A percentile compares a stretch with the other conserved stretches of the same genome.
These are phyloP conservation scores for Oreohelix idahoensis DNA, from an alignment of 1,140 invertebrate genomes.

Conservation along the genomic window DNA sequence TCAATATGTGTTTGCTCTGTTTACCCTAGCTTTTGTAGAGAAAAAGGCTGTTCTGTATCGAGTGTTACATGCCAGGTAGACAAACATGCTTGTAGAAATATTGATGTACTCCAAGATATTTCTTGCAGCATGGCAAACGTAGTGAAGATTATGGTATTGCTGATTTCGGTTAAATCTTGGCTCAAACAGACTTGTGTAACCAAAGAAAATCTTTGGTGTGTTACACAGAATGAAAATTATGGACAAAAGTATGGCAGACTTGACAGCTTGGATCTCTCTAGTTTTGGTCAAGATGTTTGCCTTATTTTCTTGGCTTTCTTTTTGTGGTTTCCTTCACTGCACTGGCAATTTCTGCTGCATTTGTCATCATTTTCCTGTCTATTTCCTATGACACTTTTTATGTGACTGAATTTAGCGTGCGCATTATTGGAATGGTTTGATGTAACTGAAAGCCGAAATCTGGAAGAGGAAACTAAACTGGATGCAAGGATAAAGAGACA, in stretches of 20 bases:
- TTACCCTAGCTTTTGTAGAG: too few species aligned
- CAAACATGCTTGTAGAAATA: background rate
- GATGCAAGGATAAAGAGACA: background rate
- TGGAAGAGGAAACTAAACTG: background rate
- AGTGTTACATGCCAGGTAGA: background rate
- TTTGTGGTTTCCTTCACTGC: background rate
- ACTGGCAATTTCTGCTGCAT: background rate
- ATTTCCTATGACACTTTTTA: too few species aligned
- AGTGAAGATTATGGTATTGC: background rate
- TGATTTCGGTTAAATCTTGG: background rate
- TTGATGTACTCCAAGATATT: background rate
- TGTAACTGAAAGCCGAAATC: background rate
- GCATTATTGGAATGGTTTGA: background rate
- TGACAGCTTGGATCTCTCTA: background rate
- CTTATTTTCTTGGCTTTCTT: background rate
- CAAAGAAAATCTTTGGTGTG: background rate
- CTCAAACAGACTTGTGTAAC: background rate
- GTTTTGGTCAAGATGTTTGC: background rate
- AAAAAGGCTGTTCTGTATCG: background rate
- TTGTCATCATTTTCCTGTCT: background rate
- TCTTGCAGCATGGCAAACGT: background rate
- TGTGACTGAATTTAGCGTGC: background rate
- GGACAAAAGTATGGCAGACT: background rate
- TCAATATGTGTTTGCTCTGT: too few species aligned
- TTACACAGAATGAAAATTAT: background rate